A percentile compares a stretch with the other conserved stretches of the same genome.
These are phyloP conservation scores for Osmoderma eremita DNA, from an alignment of 2,888 invertebrate genomes.

Conservation along the genomic window DNA sequence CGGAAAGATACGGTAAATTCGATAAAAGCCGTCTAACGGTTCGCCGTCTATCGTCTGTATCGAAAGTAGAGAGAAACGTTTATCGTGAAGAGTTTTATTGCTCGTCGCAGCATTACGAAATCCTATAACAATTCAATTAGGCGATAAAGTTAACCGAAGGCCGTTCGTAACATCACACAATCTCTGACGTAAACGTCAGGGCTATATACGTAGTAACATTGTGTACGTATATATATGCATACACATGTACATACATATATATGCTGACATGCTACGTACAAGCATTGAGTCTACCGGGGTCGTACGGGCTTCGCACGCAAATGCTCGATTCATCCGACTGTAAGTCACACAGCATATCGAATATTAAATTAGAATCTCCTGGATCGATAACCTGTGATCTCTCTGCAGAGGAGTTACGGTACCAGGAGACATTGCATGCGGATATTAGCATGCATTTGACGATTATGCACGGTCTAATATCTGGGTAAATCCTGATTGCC, in stretches of 20 bases:
- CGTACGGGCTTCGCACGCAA: slow-evolving; percentile 21
- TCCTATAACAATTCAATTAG: slow-evolving; percentile 32
- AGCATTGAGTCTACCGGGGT: not conserved
- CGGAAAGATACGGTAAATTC: too few species aligned
- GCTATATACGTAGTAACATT: not conserved
- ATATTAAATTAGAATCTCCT: slow-evolving; percentile 32
- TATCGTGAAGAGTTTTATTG: slow-evolving; percentile 20
- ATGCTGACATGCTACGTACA: too few species aligned
- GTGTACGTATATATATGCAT: too few species aligned
- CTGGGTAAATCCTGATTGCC: not conserved
- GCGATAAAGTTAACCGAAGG: slow-evolving; percentile 18
- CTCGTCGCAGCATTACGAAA: slow-evolving; percentile 13
- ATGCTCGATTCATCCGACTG: slow-evolving; percentile 15
- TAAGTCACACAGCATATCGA: slow-evolving; percentile 29
- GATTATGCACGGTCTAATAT: slow-evolving; percentile 3
- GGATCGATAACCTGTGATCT: slow-evolving; percentile 30
- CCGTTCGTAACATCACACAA: slow-evolving; percentile 25
- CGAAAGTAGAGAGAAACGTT: slow-evolving; percentile 9
- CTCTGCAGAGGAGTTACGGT: not conserved
- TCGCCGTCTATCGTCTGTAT: not conserved
- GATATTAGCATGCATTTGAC: slow-evolving; percentile 14
- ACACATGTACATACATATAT: too few species aligned
- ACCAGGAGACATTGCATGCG: slow-evolving; percentile 12
- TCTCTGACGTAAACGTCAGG: slow-evolving; percentile 6
- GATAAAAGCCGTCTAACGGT: too few species aligned